Evolutionary conservation across 2,797 vertebrate genomes (phyloP), one percentile per base, ranked within the genome.

Genomic region (Anabacerthia variegaticeps): DNA sequence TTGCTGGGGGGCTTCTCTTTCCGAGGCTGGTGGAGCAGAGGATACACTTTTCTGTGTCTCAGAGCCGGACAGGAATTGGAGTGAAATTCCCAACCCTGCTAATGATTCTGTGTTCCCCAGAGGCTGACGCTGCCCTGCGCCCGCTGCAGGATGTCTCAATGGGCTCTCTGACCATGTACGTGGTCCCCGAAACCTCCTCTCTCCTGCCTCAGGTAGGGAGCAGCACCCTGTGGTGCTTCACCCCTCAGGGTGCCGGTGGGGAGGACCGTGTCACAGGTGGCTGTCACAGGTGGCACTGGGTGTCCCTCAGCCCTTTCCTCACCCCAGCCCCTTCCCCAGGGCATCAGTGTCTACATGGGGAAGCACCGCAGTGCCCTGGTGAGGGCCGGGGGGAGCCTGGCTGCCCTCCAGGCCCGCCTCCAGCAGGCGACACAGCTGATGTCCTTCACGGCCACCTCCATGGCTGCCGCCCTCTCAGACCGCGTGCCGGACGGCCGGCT

Each of bases 391-490:
- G 98, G 98, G 7, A 72, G 97, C 34, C 97, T 99, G 75, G 94
- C 96, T 6, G 84, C 97, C 23, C 93, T 99, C 66, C 97, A 97
- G 49, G 94, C 97, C 13, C 97, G 91, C 19, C 87, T 99, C 9
- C 96, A 95, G 94, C 98, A 98, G 84, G 97, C 99, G 62, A 95
- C 98, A 5, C 98, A 98, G 95, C 96, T 98, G 93, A 99, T 99
- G 99, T 99, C 99, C 72, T 98, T 99, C 94, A 98, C 98, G 11
- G 98, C 99, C 76, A 91, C 96, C 7, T 98, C 99, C 95, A 97
- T 99, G 30, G 96, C 97, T 0, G 97, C 98, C 0, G 98, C 99
- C 27, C 97, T 99, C 76, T 98, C 99, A 0, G 98, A 99, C 97
- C 98, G 99, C 4, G 97, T 99, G 56, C 98, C 99, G 0, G 94